Evolutionary conservation across 2,888 invertebrate genomes (phyloP).

Genomic region (Leucozona laternaria): DNA sequence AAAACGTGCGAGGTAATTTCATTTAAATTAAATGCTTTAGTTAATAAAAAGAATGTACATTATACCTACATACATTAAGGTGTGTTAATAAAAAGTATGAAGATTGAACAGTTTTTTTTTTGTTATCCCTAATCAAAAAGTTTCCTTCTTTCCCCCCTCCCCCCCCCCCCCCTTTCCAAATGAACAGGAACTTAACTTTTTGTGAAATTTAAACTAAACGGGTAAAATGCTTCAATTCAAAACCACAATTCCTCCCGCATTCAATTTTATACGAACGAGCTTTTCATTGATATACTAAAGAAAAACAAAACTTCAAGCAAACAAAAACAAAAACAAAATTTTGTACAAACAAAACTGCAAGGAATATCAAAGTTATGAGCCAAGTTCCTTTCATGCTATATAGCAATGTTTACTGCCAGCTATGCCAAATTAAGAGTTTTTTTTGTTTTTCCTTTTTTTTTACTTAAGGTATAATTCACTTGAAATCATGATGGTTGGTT

Average conservation of each 20-base stretch:
- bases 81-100: too few relatives aligned
- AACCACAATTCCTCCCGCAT: slow-evolving; percentile 25
- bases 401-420: slow-evolving; percentile 14
- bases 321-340: slow-evolving; percentile 20
- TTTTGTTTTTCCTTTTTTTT: slow-evolving; percentile 50
- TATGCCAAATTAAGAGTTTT: slow-evolving; percentile 6
- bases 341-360: slow-evolving; percentile 17
- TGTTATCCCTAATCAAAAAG: not conserved
- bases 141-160: not conserved
- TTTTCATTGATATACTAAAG: slow-evolving; percentile 10
- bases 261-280: not conserved
- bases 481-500: slow-evolving; percentile 39
- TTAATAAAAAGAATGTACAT: too few relatives aligned
- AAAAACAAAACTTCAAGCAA: slow-evolving; percentile 34
- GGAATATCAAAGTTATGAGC: slow-evolving; percentile 47
- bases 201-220: not conserved
- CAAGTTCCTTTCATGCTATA: slow-evolving; percentile 23
- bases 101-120: not conserved
- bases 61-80: too few relatives aligned
- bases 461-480: slow-evolving; percentile 9
- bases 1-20: too few relatives aligned
- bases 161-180: not conserved
- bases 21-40: too few relatives aligned
- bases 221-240: slow-evolving; percentile 20
- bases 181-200: not conserved